Evolutionary conservation across 2,113 vertebrate species (phyloP).

Genomic region (Hirundichthys speculiger): DNA sequence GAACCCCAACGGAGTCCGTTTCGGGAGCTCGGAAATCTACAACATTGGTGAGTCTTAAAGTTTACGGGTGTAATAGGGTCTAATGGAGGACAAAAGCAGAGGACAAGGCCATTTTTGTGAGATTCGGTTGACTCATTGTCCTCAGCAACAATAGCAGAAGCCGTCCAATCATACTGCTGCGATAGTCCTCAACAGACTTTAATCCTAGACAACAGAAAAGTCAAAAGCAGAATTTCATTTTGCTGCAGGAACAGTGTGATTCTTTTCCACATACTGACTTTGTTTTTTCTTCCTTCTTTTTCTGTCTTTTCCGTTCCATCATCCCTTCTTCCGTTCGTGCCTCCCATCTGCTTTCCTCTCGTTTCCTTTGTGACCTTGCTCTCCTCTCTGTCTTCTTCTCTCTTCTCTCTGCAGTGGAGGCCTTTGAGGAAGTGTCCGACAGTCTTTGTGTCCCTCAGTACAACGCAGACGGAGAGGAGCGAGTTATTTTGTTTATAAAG

Average conservation of each 20-base stretch:
- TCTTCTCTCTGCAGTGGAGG: conserved; percentile 85
- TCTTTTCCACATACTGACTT: conserved; percentile 3
- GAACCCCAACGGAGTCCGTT: conserved; percentile 96
- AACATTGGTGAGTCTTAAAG: conserved; percentile 90
- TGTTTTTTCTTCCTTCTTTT: no score
- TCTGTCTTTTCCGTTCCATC: no score
- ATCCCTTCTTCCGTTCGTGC: neutral
- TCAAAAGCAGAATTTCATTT: neutral
- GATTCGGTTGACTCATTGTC: no score
- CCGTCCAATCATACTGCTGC: no score
- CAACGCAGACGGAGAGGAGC: conserved; percentile 88
- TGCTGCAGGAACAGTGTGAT: neutral
- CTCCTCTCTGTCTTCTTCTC: neutral
- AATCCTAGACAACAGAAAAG: neutral
- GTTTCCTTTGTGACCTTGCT: conserved; percentile 14
- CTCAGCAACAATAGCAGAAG: no score
- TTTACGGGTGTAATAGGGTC: neutral
- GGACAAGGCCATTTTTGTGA: no score
- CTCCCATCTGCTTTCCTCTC: conserved; percentile 11
- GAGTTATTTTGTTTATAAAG: conserved; percentile 94
- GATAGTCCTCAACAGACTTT: no score
- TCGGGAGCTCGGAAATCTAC: conserved; percentile 98
- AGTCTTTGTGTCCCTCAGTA: conserved; percentile 96
- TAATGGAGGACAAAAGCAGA: neutral
- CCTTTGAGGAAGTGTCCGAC: conserved; percentile 93